Evolutionary conservation across 2,797 vertebrate species (phyloP).

Genomic region (Poeciliopsis paucimaculata): DNA sequence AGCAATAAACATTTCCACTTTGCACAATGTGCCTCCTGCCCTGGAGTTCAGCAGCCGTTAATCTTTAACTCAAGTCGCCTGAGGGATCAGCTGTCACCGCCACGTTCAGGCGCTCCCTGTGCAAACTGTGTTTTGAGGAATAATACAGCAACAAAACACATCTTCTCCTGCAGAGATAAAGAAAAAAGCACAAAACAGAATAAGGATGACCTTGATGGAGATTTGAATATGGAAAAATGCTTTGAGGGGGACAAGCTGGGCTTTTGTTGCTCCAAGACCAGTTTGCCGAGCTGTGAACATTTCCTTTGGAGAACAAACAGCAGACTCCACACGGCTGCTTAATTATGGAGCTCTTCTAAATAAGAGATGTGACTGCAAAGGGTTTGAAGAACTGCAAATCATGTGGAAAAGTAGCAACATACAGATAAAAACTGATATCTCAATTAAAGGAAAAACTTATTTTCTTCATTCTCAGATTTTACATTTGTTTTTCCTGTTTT

Average conservation of each 20-base stretch:
- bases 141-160: constrained; percentile 21
- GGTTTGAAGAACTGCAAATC: neutral
- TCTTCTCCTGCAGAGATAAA: constrained; percentile 1
- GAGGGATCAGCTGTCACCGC: constrained; percentile 40
- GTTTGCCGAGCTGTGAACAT: neutral
- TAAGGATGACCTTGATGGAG: constrained; percentile 7
- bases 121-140: constrained; percentile 39
- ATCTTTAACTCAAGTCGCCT: constrained; percentile 39
- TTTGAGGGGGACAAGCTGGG: neutral
- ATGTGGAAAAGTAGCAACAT: neutral
- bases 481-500: neutral
- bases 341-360: neutral
- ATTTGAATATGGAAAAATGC: neutral
- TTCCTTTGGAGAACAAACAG: neutral
- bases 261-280: constrained; percentile 1
- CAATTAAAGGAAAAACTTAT: neutral
- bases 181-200: neutral
- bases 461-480: neutral
- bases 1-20: constrained; percentile 51
- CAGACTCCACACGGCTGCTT: neutral
- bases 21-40: constrained; percentile 19
- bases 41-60: constrained; percentile 36
- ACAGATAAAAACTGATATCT: neutral
- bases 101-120: constrained; percentile 5
- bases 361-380: neutral